Conservation (phyloP, 2,888 invertebrate genomes). For the Chrysotoxum bicinctum region DNA sequence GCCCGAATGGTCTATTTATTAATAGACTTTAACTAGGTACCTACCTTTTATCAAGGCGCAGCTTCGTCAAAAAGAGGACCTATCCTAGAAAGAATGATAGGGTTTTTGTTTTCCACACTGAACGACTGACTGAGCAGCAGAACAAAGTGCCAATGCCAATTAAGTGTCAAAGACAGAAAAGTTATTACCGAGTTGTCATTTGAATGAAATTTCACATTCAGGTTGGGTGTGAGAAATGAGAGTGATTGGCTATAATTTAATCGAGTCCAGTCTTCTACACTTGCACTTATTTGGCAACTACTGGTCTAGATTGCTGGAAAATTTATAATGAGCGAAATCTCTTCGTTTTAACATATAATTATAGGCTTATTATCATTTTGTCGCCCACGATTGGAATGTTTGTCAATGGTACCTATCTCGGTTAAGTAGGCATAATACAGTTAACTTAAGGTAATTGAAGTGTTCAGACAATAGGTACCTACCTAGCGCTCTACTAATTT, state of each 20-base stretch:
- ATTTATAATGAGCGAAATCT: slow-evolving; percentile 25
- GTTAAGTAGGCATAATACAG: not conserved
- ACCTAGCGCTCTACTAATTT: slow-evolving; percentile 1
- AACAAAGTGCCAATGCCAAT: slow-evolving; percentile 54
- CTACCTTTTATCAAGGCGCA: no score
- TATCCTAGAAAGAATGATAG: no score
- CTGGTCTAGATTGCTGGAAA: slow-evolving; percentile 1
- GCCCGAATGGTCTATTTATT: not conserved
- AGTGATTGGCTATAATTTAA: not conserved
- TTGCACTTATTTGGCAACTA: slow-evolving; percentile 26
- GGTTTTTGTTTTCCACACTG: no score
- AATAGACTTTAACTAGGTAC: not conserved
- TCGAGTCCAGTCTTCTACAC: not conserved
- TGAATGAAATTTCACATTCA: slow-evolving; percentile 1
- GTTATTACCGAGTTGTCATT: slow-evolving; percentile 40
- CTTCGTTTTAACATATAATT: not conserved
- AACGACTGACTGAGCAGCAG: not conserved
- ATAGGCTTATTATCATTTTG: not conserved
- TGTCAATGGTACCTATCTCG: not conserved
- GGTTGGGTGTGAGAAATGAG: not conserved
- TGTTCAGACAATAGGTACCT: not conserved
- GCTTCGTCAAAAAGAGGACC: no score
- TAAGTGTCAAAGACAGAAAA: slow-evolving; percentile 25
- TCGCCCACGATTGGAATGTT: slow-evolving; percentile 22
- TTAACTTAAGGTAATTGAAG: not conserved